phyloP scores from a whole-genome alignment of 1,140 invertebrate genomes.

The Chelonus insularis region DNA sequence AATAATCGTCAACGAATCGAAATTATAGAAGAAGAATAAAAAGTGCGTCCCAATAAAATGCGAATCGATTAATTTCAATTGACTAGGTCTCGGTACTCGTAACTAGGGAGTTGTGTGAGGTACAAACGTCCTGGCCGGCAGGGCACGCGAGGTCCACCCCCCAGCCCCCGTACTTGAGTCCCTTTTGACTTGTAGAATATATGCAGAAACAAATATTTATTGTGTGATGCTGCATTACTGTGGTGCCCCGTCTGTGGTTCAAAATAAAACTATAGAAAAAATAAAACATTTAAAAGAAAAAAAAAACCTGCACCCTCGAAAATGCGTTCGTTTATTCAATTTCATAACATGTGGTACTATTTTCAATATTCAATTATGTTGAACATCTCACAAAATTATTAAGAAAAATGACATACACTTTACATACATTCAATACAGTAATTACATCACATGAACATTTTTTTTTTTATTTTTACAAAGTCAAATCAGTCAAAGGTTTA shows the following conservation, averaged over 20 bases:
- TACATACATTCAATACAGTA: too few species aligned
- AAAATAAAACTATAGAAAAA: conserved; percentile 18
- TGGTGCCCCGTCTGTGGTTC: conserved; percentile 32
- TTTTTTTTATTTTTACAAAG: too few species aligned
- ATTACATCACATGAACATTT: too few species aligned
- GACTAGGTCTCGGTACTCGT: conserved; percentile 61
- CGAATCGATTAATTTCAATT: conserved; percentile 14
- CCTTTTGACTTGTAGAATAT: conserved; percentile 39
- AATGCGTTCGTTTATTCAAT: conserved; percentile 13
- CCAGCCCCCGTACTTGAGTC: conserved; percentile 57
- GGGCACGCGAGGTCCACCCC: conserved; percentile 59
- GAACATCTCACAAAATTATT: neutral
- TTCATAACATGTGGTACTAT: conserved; percentile 7
- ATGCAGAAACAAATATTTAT: conserved; percentile 12
- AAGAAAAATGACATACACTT: too few species aligned
- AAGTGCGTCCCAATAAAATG: conserved; percentile 18
- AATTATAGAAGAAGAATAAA: neutral
- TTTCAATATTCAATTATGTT: neutral
- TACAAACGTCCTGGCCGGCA: conserved; percentile 60
- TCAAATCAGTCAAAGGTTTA: too few species aligned
- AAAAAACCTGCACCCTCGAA: conserved; percentile 26
- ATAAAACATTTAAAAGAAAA: conserved; percentile 17
- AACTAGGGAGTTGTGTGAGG: conserved; percentile 63
- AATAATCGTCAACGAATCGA: conserved; percentile 3
- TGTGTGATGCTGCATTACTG: conserved; percentile 24